Base-by-base conservation (phyloP, 2,888 invertebrate genomes). In the Cheiracanthium punctorium region DNA sequence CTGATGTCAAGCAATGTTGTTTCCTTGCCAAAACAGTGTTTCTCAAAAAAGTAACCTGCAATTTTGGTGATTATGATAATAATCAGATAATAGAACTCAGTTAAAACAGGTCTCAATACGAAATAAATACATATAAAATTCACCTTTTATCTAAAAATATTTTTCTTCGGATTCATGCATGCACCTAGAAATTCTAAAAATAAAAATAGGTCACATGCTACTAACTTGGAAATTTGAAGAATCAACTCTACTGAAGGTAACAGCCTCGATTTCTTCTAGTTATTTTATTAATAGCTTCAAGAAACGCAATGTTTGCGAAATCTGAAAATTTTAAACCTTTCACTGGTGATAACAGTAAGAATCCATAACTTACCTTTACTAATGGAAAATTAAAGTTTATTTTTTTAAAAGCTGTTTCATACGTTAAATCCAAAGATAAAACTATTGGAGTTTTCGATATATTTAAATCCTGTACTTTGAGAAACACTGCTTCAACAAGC, bases 101-200 rank as follows among this genome's bases (percentile, higher is more conserved):
- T 37, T 48, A 58, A 58, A 58, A 58, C 58, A 58, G 58, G 58
- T 58, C 58, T 58, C 24, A 58, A 58, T 17, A 17, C 48, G 48
- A 17, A 48, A 58, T 24, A 24, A 58, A 58, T n/a, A 58, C 4
- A 58, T n/a, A 24, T n/a, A 58, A 58, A 58, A 24, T 58, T 58
- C 24, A 58, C 58, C 58, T 58, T 48, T 48, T 48, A 48, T 17
- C 48, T 48, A 48, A 48, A 2, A 2, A 10, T 17, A 48, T 17
- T 48, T 58, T 12, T n/a, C 7, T 7, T 48, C 48, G 17, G 14
- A 48, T 7, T 24, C 58, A 58, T 58, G 58, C 58, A 58, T 2
- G 58, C 20, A 58, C 20, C 58, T 58, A 58, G 24, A 58, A 58
- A 24, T 24, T 58, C 58, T 24, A 58, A 5, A 58, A 58, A 58